Evolutionary conservation across 2,113 vertebrate genomes (phyloP).

Genomic region (Gavialis gangeticus): DNA sequence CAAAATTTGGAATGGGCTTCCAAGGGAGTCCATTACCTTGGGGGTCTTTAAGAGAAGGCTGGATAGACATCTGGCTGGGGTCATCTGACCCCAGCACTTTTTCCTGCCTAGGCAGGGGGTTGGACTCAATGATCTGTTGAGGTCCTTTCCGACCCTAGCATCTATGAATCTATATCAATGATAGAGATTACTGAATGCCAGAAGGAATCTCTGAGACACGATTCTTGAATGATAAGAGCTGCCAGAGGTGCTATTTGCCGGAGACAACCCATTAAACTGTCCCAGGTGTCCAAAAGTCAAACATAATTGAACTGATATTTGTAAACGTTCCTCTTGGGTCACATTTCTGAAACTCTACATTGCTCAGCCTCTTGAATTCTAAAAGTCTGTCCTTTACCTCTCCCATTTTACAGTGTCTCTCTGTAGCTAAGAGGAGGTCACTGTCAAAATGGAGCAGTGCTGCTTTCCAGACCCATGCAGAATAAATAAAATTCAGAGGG

Average conservation of each 20-base stretch:
- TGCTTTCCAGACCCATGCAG: slow-evolving; percentile 6
- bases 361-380: not conserved
- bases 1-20: no score
- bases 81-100: no score
- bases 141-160: no score
- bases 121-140: no score
- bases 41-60: no score
- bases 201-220: not conserved
- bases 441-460: not conserved
- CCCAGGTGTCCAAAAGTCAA: not conserved
- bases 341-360: not conserved
- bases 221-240: not conserved
- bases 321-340: not conserved
- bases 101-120: no score
- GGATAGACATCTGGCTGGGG: no score
- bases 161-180: rapidly evolving
- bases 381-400: not conserved
- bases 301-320: not conserved
- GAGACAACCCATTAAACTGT: not conserved
- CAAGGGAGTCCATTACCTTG: no score
- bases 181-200: not conserved
- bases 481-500: slow-evolving; percentile 32
- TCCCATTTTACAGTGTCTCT: rapidly evolving
- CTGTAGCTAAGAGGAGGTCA: not conserved
- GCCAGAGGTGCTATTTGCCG: not conserved